Base-by-base conservation (phyloP, 2,888 invertebrate species). In the Zootermopsis nevadensis region DNA sequence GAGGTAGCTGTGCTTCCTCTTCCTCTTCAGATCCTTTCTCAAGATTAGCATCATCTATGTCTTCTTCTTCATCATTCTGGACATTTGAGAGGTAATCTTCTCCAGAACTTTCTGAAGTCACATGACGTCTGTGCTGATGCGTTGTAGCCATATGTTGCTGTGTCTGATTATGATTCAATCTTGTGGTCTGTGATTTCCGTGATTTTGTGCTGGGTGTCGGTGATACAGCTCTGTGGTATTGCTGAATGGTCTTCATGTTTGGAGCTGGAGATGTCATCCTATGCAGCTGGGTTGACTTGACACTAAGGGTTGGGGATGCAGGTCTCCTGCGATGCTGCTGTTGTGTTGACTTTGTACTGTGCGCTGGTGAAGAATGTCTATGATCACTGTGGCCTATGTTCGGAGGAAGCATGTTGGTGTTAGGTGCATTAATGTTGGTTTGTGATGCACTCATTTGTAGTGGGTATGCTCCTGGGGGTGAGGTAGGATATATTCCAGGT, bases 181-280 rank as follows among this genome's bases (percentile, higher is more conserved):
- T 33, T 84, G 93, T 91, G 48, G 91, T 90, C 87, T 93, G 91
- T 0, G 95, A 95, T 86, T 94, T 93, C 53, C 95, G 92, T 4
- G 94, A 94, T 86, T 94, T 93, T 80, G 93, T 87, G 87, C 95
- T 95, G 84, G 93, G 91, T 0, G 95, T 93, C 0, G 94, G 94
- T 0, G 94, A 94, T 0, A 92, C 91, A 12, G 94, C 92, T 10
- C 94, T 93, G 7, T 92, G 92, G 15, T 88, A 88, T 53, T 89
- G 86, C 84, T 89, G 86, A 60, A 86, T 86, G 2, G 88, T 88
- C 81, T 89, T 89, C 8, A 87, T 66, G 82, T 89, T 89, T 24
- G 88, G 87, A 0, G 88, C 87, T 8, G 89, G 89, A 82, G 89
- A 89, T 22, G 88, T 89, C 0, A 92, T 90, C 38, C 83, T 74